These are phyloP conservation scores for Ascaphus truei DNA, from an alignment of 2,113 vertebrate species.

Conservation along the genomic window DNA sequence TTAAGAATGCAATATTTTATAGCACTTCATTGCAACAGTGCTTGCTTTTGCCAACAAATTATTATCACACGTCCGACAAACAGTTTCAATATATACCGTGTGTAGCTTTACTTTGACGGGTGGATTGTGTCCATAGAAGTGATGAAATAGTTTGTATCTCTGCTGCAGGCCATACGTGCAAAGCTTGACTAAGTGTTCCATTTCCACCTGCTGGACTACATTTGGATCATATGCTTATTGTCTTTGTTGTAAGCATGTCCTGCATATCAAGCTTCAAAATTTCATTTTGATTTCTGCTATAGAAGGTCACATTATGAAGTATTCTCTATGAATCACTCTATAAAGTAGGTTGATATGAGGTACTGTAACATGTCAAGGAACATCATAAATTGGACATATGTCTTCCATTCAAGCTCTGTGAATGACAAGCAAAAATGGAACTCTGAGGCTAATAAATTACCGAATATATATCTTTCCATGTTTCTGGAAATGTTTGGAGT, in stretches of 20 bases:
- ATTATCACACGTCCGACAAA: slow-evolving; percentile 24
- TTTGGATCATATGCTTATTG: slow-evolving; percentile 18
- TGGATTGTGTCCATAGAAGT: slow-evolving; percentile 22
- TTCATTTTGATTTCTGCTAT: slow-evolving; percentile 12
- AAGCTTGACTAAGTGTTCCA: slow-evolving; percentile 25
- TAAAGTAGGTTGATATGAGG: slow-evolving; percentile 10
- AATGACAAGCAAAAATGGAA: background rate
- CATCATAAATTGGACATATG: slow-evolving; percentile 17
- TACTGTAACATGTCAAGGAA: background rate
- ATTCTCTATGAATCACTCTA: slow-evolving; percentile 20
- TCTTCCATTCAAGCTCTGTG: background rate
- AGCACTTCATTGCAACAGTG: slow-evolving; percentile 10
- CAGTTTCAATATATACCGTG: slow-evolving; percentile 22
- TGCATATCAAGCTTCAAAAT: slow-evolving; percentile 4
- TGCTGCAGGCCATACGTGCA: slow-evolving; percentile 9
- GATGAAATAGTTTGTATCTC: slow-evolving; percentile 23
- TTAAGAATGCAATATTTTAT: background rate
- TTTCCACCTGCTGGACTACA: slow-evolving; percentile 22
- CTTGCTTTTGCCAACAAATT: slow-evolving; percentile 28
- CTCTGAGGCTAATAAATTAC: background rate
- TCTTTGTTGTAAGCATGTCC: slow-evolving; percentile 1
- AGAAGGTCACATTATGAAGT: slow-evolving; percentile 19
- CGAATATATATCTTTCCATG: background rate
- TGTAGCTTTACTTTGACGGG: slow-evolving; percentile 17
- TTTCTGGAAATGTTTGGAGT: background rate